These are phyloP conservation scores for Salminus brasiliensis DNA, from an alignment of 2,113 vertebrate genomes.

Conservation along the genomic window DNA sequence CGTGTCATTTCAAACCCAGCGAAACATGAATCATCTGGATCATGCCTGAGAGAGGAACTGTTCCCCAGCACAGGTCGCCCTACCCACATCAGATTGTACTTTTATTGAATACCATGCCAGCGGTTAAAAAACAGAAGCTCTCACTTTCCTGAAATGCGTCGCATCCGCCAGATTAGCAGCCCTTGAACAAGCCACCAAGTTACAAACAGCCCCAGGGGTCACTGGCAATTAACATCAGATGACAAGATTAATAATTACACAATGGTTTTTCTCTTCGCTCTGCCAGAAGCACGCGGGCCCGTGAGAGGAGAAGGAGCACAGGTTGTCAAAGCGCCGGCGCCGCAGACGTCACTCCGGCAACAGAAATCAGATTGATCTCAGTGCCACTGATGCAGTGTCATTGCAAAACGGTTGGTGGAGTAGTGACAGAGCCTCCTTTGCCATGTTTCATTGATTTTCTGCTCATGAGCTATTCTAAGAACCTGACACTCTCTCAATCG, in stretches of 20 bases:
- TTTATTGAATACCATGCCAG: constrained; percentile 39
- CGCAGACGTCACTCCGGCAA: constrained; percentile 27
- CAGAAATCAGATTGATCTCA: constrained; percentile 36
- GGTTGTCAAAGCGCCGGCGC: constrained; percentile 36
- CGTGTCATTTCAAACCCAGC: constrained; percentile 1
- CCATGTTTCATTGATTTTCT: constrained; percentile 42
- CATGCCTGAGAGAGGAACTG: constrained; percentile 1
- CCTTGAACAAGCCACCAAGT: constrained; percentile 35
- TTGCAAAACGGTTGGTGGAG: constrained; percentile 14
- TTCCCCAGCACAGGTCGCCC: background rate
- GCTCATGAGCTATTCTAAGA: constrained; percentile 28
- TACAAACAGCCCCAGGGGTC: constrained; percentile 45
- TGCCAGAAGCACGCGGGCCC: constrained; percentile 1
- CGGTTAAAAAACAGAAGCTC: constrained; percentile 15
- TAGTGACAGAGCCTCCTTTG: constrained; percentile 23
- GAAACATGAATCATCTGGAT: constrained; percentile 34
- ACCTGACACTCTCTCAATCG: constrained; percentile 12
- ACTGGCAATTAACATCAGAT: constrained; percentile 44
- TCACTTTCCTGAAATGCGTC: constrained; percentile 34
- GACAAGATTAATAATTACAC: constrained; percentile 43
- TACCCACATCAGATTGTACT: constrained; percentile 23
- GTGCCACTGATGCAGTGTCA: constrained; percentile 6
- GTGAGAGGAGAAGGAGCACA: constrained; percentile 22
- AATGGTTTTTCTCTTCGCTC: constrained; percentile 8
- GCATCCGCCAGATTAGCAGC: constrained; percentile 44